Evolutionary conservation across 2,888 invertebrate species (phyloP).

Genomic region (Cylloceria caligata): DNA sequence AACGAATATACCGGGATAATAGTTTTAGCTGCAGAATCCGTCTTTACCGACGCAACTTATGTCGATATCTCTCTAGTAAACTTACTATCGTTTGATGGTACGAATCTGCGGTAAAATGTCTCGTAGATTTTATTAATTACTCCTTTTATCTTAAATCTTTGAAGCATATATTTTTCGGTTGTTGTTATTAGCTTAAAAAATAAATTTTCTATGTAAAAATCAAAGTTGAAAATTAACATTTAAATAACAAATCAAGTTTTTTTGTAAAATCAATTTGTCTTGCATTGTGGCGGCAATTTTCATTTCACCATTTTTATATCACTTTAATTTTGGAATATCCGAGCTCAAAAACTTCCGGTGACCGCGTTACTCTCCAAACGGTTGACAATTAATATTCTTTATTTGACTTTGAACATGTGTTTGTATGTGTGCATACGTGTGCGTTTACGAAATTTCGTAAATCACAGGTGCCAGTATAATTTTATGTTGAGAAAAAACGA

Average conservation of each 20-base stretch:
- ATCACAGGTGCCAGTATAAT: not conserved
- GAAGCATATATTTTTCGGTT: not conserved
- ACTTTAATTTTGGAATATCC: not conserved
- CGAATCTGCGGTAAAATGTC: not conserved
- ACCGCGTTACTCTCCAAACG: not conserved
- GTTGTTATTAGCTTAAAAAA: not conserved
- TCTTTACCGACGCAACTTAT: constrained; percentile 3
- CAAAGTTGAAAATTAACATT: not conserved
- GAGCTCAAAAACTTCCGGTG: not conserved
- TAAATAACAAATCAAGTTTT: not conserved
- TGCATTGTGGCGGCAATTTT: not conserved
- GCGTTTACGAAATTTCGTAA: not conserved
- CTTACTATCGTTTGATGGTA: constrained; percentile 26
- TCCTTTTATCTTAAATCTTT: not conserved
- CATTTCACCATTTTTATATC: not conserved
- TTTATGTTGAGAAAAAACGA: not conserved
- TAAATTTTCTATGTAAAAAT: not conserved
- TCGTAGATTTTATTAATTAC: not conserved
- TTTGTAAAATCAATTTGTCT: not conserved
- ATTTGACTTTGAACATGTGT: too few species aligned
- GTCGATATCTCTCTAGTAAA: not conserved
- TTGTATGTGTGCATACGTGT: not conserved
- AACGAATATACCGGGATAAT: not conserved
- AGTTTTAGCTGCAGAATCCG: not conserved
- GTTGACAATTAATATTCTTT: too few species aligned